Evolutionary conservation across 2,113 vertebrate species (phyloP), one percentile per base, ranked within the genome.

Genomic region (Larimichthys crocea): DNA sequence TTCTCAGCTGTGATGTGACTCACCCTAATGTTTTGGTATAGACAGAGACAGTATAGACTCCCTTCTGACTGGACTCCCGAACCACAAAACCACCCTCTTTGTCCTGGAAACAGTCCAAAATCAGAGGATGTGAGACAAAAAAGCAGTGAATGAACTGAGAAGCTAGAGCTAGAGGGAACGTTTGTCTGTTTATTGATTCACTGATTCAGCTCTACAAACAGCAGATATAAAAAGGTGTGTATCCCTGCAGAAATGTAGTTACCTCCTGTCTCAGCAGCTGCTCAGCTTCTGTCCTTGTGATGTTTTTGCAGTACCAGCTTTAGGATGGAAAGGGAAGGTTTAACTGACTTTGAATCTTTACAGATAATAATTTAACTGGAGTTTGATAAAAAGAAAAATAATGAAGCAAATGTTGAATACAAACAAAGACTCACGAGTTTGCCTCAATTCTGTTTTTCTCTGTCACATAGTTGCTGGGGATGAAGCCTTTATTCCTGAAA

Each of bases 261-360:
- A 98, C 97, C 97, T 97, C 94, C 80, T 97, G 95, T 77, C 50
- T 92, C 80, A 98, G 89, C 22, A 98, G 94, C 75, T 89, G 90
- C 80, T 98, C 97, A 26, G 97, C 96, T 76, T 97, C 96, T 46
- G 94, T 94, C 90, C 97, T 95, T 40, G 94, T 97, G 71, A 97
- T 92, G 88, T 95, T 96, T 94, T 95, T 96, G 68, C 96, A 96
- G 89, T 96, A 98, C 97, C 97, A 98, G 83, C 97, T 98, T 53
- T 50, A 87, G 6, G 5, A 22, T 29, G 40, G 3, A 57, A 20
- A 64, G 12, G 0, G 5, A 35, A 2, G 4, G 10, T 20, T 19
- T 3, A 2, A 1, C 24, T 35, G 11, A 4, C 31, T 56, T 16
- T 53, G 15, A 29, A 40, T 53, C 3, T 24, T 53, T 35, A 61